Conservation (phyloP, 2,113 vertebrate genomes). For the Sebastes schlegelii region DNA sequence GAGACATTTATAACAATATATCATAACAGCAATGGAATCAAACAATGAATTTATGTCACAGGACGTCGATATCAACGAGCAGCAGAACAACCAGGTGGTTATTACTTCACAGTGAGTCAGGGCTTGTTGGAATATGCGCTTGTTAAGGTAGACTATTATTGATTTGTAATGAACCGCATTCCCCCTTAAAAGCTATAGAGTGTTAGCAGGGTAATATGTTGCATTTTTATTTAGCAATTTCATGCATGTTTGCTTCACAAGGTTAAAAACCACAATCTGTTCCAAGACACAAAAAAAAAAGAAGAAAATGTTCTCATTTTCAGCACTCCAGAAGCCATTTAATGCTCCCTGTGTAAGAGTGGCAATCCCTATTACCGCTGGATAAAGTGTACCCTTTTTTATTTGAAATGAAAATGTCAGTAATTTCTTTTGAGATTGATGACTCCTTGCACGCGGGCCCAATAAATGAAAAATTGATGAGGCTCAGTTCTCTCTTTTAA, state of each 20-base stretch:
- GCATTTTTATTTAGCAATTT: conserved; percentile 77
- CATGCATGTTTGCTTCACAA: conserved; percentile 78
- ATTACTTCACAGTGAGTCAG: conserved; percentile 51
- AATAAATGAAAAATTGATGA: conserved; percentile 92
- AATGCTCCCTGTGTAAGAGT: conserved; percentile 79
- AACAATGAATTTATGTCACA: conserved; percentile 76
- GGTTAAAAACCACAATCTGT: conserved; percentile 80
- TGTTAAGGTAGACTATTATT: conserved; percentile 67
- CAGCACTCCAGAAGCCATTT: conserved; percentile 82
- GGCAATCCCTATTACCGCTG: conserved; percentile 86
- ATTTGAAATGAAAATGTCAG: conserved; percentile 90
- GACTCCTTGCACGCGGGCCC: conserved; percentile 85
- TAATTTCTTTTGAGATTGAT: conserved; percentile 89
- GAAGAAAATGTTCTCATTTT: conserved; percentile 76
- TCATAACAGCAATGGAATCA: conserved; percentile 78
- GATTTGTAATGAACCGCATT: conserved; percentile 66
- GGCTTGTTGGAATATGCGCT: conserved; percentile 61
- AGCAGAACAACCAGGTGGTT: conserved; percentile 66
- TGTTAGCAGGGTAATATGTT: conserved; percentile 65
- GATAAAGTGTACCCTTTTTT: conserved; percentile 90
- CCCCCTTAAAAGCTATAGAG: conserved; percentile 51
- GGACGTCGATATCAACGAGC: conserved; percentile 66
- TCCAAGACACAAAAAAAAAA: conserved; percentile 76
- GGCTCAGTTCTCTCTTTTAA: conserved; percentile 88
- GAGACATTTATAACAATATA: conserved; percentile 83